These are phyloP conservation scores for Neolamprologus sp. DNA, from an alignment of 2,113 vertebrate genomes.

Conservation along the genomic window DNA sequence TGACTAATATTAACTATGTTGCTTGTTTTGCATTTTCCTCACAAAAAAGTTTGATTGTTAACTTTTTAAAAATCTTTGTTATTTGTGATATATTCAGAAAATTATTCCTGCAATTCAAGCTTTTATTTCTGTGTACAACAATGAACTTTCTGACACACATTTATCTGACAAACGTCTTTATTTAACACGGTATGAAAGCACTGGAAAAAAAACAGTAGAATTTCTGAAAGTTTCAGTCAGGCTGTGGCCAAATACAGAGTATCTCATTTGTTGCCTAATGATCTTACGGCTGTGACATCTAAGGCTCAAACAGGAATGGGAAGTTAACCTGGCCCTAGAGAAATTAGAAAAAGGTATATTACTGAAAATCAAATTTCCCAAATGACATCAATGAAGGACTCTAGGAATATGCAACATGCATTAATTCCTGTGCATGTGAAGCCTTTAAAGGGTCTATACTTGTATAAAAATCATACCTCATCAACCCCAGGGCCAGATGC, in stretches of 20 bases:
- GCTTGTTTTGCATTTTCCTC: neutral
- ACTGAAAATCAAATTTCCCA: neutral
- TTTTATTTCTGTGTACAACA: neutral
- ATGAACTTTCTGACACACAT: neutral
- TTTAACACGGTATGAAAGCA: conserved; percentile 4
- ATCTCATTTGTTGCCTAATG: neutral
- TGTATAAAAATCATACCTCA: conserved; percentile 34
- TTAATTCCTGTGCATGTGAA: neutral
- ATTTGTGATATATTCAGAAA: neutral
- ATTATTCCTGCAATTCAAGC: neutral
- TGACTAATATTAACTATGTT: neutral
- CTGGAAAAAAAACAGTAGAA: neutral
- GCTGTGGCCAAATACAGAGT: neutral
- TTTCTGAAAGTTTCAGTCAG: neutral
- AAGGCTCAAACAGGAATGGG: conserved; percentile 68
- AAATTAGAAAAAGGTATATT: neutral
- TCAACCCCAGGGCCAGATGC: conserved; percentile 54
- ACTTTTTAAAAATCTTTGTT: neutral
- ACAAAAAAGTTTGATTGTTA: neutral
- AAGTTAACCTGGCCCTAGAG: conserved; percentile 56
- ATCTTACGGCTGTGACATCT: neutral
- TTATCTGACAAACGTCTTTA: conserved; percentile 23
- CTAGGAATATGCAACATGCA: neutral
- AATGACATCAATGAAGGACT: neutral
- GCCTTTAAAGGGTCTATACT: neutral